Evolutionary conservation across 2,113 vertebrate genomes (phyloP).

Genomic region (Verasper variegatus): DNA sequence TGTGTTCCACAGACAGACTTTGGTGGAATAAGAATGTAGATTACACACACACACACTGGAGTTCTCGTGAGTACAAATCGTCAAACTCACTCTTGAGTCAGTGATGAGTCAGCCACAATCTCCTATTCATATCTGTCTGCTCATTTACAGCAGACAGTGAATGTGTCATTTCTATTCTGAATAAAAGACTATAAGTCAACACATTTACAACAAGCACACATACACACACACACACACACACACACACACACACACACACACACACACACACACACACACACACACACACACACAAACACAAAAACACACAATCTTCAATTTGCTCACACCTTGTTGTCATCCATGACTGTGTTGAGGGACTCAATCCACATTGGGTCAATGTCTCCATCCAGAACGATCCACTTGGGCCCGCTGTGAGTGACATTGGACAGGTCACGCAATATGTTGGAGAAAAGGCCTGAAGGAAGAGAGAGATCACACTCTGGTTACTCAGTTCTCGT

Average conservation of each 20-base stretch:
- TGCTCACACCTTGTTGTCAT: conserved; percentile 94
- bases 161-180: conserved; percentile 4
- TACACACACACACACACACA: too few relatives aligned
- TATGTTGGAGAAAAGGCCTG: conserved; percentile 92
- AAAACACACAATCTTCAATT: too few relatives aligned
- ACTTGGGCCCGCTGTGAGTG: conserved; percentile 92
- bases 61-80: too few relatives aligned
- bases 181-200: too few relatives aligned
- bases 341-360: conserved; percentile 99
- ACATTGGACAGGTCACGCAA: conserved; percentile 94
- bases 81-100: background rate
- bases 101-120: conserved; percentile 5
- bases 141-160: conserved; percentile 4
- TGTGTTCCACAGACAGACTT: too few relatives aligned
- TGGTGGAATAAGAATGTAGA: too few relatives aligned
- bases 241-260: too few relatives aligned
- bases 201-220: too few relatives aligned
- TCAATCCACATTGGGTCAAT: conserved; percentile 99
- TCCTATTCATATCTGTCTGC: conserved; percentile 8
- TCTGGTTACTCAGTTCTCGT: background rate
- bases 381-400: conserved; percentile 97
- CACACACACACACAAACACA: background rate
- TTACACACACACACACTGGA: too few relatives aligned
- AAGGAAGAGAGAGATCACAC: background rate
- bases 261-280: too few relatives aligned